Base-by-base conservation (phyloP, 2,888 invertebrate species). In the Cataglyphis cursor region DNA sequence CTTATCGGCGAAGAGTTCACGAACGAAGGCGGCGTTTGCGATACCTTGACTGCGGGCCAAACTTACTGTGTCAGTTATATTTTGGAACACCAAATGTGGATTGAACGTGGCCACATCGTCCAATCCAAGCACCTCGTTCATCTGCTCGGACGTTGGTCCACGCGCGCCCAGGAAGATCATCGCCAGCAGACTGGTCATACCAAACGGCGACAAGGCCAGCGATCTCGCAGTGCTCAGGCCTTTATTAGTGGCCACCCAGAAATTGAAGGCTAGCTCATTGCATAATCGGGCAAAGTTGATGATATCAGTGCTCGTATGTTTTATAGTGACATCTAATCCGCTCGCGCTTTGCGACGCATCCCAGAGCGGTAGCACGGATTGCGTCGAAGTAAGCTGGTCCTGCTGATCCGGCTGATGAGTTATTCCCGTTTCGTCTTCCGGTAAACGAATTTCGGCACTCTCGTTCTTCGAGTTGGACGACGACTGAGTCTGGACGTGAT, bases 101-200 rank as follows among this genome's bases (percentile, higher is more conserved):
- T 98, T 98, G 92, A 98, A 98, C 0, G 98, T 98, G 0, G 98
- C 97, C 96, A 98, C 98, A 87, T 98, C 98, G 93, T 98, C 98
- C 21, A 98, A 95, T 90, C 97, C 97, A 0, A 98, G 95, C 15
- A 98, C 96, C 92, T 98, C 98, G 93, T 98, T 98, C 97, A 98
- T 98, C 96, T 98, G 98, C 0, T 97, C 98, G 0, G 98, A 98
- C 0, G 98, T 98, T 3, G 97, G 96, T 1, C 98, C 98, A 88
- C 97, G 96, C 0, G 98, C 98, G 0, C 98, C 98, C 91, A 98
- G 96, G 94, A 98, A 98, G 84, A 98, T 97, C 98, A 98, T 98
- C 0, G 98, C 98, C n/a, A 98, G 94, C 95, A 98, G 96, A 0
- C 98, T 98, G 0, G 97, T 97, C 81, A 98, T 96, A 0, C 98